Percentiles rank a stretch among this genome's conserved stretches.
These are phyloP conservation scores for Callorhinus ursinus DNA, from an alignment of 2,113 vertebrate genomes.

Conservation along the genomic window DNA sequence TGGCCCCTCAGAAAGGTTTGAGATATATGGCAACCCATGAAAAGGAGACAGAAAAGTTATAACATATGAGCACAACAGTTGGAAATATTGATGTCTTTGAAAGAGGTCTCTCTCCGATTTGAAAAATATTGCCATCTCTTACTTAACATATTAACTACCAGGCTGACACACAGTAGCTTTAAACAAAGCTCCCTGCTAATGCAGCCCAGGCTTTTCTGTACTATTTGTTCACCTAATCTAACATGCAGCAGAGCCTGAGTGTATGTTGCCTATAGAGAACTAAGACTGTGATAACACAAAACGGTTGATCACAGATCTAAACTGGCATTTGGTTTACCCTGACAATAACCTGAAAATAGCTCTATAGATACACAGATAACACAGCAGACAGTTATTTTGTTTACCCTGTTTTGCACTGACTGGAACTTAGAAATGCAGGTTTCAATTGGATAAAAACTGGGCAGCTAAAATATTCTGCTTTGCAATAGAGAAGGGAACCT, in stretches of 20 bases:
- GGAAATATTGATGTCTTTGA: conserved; percentile 86
- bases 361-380: conserved; percentile 69
- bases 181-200: conserved; percentile 81
- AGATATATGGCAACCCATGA: conserved; percentile 83
- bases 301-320: conserved; percentile 86
- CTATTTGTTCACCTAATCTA: conserved; percentile 84
- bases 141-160: conserved; percentile 84
- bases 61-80: conserved; percentile 82
- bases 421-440: conserved; percentile 65
- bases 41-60: conserved; percentile 85
- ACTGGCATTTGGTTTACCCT: conserved; percentile 84
- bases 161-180: conserved; percentile 75
- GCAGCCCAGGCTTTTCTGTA: conserved; percentile 77
- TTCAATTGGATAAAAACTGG: conserved; percentile 77
- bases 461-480: conserved; percentile 71
- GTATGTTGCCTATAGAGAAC: conserved; percentile 80
- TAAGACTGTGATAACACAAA: conserved; percentile 80
- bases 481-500: conserved; percentile 64
- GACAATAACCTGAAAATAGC: conserved; percentile 82
- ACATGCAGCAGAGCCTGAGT: conserved; percentile 82
- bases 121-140: conserved; percentile 82
- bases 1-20: conserved; percentile 74
- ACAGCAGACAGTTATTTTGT: conserved; percentile 67
- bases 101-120: conserved; percentile 80
- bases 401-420: conserved; percentile 76